A percentile compares a stretch with the other conserved stretches of the same genome.
phyloP scores from a whole-genome alignment of 2,113 vertebrate genomes.

The Platycercus adscitus region DNA sequence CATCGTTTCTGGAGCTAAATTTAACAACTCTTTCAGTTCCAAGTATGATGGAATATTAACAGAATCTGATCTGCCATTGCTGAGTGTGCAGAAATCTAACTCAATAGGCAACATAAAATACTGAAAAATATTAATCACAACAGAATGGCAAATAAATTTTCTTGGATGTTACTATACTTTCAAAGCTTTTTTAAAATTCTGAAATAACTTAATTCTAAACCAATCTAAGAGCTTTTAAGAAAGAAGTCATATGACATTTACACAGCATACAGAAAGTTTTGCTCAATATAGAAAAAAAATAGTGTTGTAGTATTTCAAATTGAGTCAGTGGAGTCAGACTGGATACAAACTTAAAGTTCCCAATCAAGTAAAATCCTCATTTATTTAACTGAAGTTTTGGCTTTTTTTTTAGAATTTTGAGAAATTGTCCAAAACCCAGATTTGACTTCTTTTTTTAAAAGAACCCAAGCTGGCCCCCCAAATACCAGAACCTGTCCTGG shows the following conservation, averaged over 20 bases:
- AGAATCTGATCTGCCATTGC: not conserved
- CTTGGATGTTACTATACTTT: not conserved
- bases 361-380: not conserved
- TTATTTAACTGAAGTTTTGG: not conserved
- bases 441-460: not conserved
- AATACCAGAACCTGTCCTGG: not conserved
- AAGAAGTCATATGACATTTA: not conserved
- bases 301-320: not conserved
- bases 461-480: fast-evolving
- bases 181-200: not conserved
- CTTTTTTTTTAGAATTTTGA: not conserved
- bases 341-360: not conserved
- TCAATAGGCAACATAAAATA: constrained; percentile 41
- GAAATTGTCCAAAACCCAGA: not conserved
- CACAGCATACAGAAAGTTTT: not conserved
- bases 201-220: not conserved
- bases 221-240: not conserved
- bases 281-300: not conserved
- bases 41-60: constrained; percentile 12
- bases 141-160: not conserved
- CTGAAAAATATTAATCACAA: constrained; percentile 61
- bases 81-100: constrained; percentile 11
- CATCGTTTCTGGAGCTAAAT: constrained; percentile 54
- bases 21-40: constrained; percentile 54
- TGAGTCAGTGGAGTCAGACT: not conserved